Evolutionary conservation across 2,797 vertebrate species (phyloP).

Genomic region (Alouatta caraya): DNA sequence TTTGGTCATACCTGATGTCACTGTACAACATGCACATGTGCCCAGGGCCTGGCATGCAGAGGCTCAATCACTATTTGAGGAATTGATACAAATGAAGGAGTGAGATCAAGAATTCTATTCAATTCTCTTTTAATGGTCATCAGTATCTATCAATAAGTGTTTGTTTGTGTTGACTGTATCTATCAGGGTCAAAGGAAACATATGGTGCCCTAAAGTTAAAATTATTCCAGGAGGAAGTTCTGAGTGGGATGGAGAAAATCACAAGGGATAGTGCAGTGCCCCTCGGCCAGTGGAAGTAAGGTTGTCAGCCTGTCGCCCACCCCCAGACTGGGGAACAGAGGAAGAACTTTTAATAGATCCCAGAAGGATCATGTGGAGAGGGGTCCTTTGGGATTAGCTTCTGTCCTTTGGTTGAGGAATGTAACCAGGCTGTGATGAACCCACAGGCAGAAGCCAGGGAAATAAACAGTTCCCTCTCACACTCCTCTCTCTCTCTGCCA

Average conservation of each 20-base stretch:
- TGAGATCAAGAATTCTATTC: neutral
- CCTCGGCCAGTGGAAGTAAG: neutral
- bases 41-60: neutral
- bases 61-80: neutral
- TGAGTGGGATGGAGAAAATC: neutral
- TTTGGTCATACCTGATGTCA: neutral
- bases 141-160: neutral
- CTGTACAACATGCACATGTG: accelerated
- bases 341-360: neutral
- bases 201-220: neutral
- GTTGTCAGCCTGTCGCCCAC: neutral
- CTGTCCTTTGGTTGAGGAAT: neutral
- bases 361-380: neutral
- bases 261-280: neutral
- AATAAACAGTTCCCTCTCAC: neutral
- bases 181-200: neutral
- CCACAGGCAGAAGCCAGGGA: neutral
- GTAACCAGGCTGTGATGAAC: neutral
- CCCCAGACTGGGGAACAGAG: neutral
- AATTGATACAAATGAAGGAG: neutral
- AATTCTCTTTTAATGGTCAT: neutral
- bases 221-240: neutral
- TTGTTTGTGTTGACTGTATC: neutral
- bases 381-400: neutral
- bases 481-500: neutral